Conservation (phyloP, 2,113 vertebrate genomes). For the Chaetodon trifascialis region DNA sequence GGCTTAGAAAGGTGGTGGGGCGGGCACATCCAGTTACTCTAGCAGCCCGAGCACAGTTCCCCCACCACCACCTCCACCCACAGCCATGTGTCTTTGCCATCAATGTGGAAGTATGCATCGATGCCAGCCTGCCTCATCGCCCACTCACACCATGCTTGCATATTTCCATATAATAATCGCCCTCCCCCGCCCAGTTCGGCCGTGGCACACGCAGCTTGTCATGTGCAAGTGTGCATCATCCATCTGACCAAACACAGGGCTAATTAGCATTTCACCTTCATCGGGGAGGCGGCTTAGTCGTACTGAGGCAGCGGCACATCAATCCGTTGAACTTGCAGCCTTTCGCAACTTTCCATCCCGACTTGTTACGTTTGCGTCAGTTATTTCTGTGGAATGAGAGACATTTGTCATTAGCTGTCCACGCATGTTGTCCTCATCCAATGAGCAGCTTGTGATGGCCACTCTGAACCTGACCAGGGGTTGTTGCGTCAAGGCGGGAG, state of each 20-base stretch:
- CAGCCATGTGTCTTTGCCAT: slow-evolving; percentile 5
- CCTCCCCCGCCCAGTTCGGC: not conserved
- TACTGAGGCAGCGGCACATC: not conserved
- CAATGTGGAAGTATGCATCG: slow-evolving; percentile 51
- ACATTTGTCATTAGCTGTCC: slow-evolving; percentile 6
- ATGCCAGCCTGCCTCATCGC: slow-evolving; percentile 49
- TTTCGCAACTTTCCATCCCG: not conserved
- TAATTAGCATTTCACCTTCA: slow-evolving; percentile 35
- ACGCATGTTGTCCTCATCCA: slow-evolving; percentile 15
- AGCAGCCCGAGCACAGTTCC: slow-evolving; percentile 2
- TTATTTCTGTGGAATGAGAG: slow-evolving; percentile 9
- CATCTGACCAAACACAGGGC: slow-evolving; percentile 51
- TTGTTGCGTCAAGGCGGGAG: slow-evolving; percentile 21
- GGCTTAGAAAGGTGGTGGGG: not conserved
- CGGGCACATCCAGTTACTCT: slow-evolving; percentile 23
- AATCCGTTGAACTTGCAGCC: not conserved
- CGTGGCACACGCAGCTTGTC: slow-evolving; percentile 17
- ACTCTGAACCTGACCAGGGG: not conserved
- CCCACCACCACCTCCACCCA: not conserved
- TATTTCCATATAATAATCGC: slow-evolving; percentile 37
- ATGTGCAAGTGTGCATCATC: slow-evolving; percentile 58
- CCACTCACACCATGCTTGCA: slow-evolving; percentile 54
- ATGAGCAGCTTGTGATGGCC: slow-evolving; percentile 1
- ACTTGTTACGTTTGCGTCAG: not conserved
- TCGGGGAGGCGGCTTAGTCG: not conserved